Evolutionary conservation across 2,113 vertebrate species (phyloP).

Genomic region (Salvelinus sp.): DNA sequence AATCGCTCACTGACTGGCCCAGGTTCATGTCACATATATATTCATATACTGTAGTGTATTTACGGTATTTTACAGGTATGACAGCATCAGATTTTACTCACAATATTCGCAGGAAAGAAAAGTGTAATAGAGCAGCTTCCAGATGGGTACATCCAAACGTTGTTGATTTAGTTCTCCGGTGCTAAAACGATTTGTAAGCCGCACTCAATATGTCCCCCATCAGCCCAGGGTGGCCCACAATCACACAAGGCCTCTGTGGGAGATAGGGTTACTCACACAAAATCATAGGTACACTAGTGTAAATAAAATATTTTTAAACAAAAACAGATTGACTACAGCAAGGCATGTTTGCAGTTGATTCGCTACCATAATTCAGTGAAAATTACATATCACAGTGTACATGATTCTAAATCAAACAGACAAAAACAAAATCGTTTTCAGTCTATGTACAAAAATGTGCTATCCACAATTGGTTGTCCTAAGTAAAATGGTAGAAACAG

Average conservation of each 20-base stretch:
- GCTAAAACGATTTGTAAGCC: background rate
- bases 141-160: too few relatives aligned
- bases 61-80: background rate
- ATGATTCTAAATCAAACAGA: slow-evolving; percentile 32
- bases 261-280: background rate
- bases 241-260: too few relatives aligned
- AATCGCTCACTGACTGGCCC: slow-evolving; percentile 6
- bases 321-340: background rate
- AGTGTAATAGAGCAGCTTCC: background rate
- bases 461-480: slow-evolving; percentile 8
- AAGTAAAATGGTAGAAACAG: slow-evolving; percentile 38
- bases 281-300: background rate
- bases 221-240: too few relatives aligned
- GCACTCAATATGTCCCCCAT: background rate
- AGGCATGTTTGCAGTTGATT: slow-evolving; percentile 24
- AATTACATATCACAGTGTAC: slow-evolving; percentile 14
- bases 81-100: slow-evolving; percentile 2
- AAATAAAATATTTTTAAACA: background rate
- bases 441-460: slow-evolving; percentile 49
- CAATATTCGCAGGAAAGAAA: background rate
- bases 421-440: slow-evolving; percentile 11
- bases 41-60: slow-evolving; percentile 19
- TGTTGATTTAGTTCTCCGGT: background rate
- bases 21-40: slow-evolving; percentile 13
- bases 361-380: slow-evolving; percentile 25